Evolutionary conservation across 2,113 vertebrate species (phyloP).

Genomic region (Vulpes vulpes): DNA sequence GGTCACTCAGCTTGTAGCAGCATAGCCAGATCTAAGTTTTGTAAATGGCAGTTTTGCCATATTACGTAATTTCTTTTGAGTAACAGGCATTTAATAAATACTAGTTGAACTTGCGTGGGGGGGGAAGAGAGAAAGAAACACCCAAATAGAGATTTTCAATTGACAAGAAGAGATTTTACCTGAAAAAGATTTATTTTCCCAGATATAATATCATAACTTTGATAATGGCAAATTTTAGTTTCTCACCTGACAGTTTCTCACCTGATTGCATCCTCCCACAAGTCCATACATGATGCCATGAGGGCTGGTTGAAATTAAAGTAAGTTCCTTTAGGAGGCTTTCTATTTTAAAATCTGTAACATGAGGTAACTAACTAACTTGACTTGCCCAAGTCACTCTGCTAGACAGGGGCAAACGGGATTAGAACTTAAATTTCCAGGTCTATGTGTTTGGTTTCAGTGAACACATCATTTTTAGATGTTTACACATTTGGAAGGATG

Average conservation of each 20-base stretch:
- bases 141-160: neutral
- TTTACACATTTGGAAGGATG: neutral
- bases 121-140: neutral
- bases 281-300: neutral
- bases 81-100: neutral
- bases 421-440: neutral
- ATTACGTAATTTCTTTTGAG: neutral
- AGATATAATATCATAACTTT: neutral
- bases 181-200: slow-evolving; percentile 11
- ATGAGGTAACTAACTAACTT: neutral
- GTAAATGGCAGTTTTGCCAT: neutral
- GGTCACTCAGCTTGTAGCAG: neutral
- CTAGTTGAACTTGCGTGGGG: neutral
- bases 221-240: neutral
- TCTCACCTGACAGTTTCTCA: neutral
- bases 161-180: neutral
- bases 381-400: neutral
- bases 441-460: neutral
- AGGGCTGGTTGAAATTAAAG: neutral
- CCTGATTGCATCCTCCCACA: neutral
- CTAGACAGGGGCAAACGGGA: neutral
- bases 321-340: neutral
- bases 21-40: neutral
- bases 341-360: neutral
- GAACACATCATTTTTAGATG: slow-evolving; percentile 29